These are phyloP conservation scores for Typhlichthys eigenmanni DNA, from an alignment of 2,797 vertebrate species.

Conservation along the genomic window DNA sequence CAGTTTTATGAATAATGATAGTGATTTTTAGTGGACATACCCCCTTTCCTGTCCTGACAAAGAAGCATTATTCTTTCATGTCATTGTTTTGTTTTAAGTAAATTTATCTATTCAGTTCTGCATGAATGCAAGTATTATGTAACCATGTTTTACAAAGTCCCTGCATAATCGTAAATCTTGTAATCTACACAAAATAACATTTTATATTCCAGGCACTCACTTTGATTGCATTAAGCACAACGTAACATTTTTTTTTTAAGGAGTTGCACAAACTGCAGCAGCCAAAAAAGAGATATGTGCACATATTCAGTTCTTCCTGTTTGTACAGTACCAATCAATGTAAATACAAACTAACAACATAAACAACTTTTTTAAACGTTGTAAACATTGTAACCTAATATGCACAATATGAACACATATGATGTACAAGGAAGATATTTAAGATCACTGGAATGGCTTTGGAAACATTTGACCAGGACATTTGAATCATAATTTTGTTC, in stretches of 20 bases:
- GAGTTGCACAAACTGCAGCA: conserved; percentile 87
- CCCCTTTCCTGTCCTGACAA: conserved; percentile 33
- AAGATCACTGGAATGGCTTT: conserved; percentile 66
- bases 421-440: conserved; percentile 56
- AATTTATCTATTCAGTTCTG: conserved; percentile 44
- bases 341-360: conserved; percentile 66
- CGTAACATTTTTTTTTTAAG: conserved; percentile 79
- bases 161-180: conserved; percentile 81
- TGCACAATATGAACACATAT: conserved; percentile 59
- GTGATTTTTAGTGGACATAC: no score
- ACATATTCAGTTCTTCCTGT: conserved; percentile 72
- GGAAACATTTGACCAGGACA: conserved; percentile 60
- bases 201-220: conserved; percentile 86
- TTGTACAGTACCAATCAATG: conserved; percentile 77
- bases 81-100: conserved; percentile 53
- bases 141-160: conserved; percentile 81
- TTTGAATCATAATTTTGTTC: conserved; percentile 70
- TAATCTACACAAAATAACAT: conserved; percentile 76
- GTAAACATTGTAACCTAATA: conserved; percentile 71
- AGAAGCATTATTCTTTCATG: conserved; percentile 43
- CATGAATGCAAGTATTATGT: conserved; percentile 61
- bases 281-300: conserved; percentile 83
- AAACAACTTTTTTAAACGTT: conserved; percentile 50
- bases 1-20: no score
- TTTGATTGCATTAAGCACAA: conserved; percentile 89